Base-by-base conservation (phyloP, 2,113 vertebrate species). In the Hydrolagus affinis region DNA sequence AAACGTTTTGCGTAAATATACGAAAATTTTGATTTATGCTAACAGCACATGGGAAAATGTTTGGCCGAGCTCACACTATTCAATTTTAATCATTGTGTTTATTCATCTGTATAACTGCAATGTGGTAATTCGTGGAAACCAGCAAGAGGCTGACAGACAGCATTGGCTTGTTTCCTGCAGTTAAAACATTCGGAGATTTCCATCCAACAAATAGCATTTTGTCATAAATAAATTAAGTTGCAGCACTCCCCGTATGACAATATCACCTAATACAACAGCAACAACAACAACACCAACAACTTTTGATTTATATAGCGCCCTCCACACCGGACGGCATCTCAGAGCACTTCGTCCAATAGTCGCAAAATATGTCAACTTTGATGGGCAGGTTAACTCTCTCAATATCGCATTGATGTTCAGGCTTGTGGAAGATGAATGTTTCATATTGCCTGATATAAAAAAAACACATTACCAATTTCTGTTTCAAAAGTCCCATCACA, bases 81-180 rank as follows among this genome's bases (percentile, higher is more conserved):
- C 78, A 66, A 25, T 83, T 83, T 30, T 83, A 83, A 83, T 83
- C 25, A 19, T 62, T 32, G 25, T 83, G 78, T 66, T 83, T 83
- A 83, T 83, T 66, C 59, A 68, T 66, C 78, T 83, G 62, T 83
- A 19, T 68, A 83, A 83, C 64, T 83, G 78, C 77, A 66, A 68
- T 68, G 78, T 83, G 78, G 59, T 68, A 83, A 83, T 83, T 83
- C 66, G 66, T 66, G 78, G 17, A 25, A 30, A 83, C 32, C 78
- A 64, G 28, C 78, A 19, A 62, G 59, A 83, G 66, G 78, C 66
- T 83, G 78, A 83, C 60, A 66, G 62, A 3, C 3, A 83, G 25
- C 9, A 32, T 28, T 83, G 62, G 78, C 66, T 83, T 62, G 32
- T 68, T 60, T 83, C 78, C 30, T 30, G 60, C 12, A 68, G 14